Evolutionary conservation across 2,888 invertebrate species (phyloP).

Genomic region (Achlya flavicornis): DNA sequence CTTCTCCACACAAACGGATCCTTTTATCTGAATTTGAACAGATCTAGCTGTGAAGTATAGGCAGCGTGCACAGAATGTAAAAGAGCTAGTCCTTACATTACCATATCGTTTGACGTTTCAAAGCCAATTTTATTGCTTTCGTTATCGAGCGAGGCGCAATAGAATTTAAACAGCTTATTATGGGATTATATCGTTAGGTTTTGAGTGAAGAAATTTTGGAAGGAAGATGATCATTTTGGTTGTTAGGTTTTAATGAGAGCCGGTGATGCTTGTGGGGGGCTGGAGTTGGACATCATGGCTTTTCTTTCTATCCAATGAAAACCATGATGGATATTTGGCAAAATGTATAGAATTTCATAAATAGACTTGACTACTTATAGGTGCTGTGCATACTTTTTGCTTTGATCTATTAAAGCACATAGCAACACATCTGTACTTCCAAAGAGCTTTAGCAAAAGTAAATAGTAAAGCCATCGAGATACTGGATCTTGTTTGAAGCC

Average conservation of each 20-base stretch:
- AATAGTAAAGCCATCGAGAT: constrained; percentile 8
- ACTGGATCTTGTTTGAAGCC: constrained; percentile 30
- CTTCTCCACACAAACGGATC: constrained; percentile 41
- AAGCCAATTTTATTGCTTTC: constrained; percentile 78
- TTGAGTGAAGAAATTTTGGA: background rate
- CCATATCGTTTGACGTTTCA: constrained; percentile 78
- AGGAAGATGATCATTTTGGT: background rate
- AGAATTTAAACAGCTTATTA: constrained; percentile 75
- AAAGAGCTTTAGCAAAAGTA: constrained; percentile 10
- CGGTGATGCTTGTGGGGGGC: too few relatives aligned
- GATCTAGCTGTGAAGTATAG: constrained; percentile 78
- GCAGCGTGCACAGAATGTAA: constrained; percentile 69
- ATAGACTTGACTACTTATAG: too few relatives aligned
- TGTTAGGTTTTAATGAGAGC: too few relatives aligned
- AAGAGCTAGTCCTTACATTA: constrained; percentile 70
- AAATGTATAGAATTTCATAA: too few relatives aligned
- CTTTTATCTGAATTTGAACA: constrained; percentile 73
- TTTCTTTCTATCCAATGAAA: too few relatives aligned
- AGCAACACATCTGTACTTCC: background rate
- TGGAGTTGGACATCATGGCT: too few relatives aligned
- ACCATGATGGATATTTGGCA: too few relatives aligned
- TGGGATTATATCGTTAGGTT: constrained; percentile 35
- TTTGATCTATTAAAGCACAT: background rate
- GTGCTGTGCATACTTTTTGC: too few relatives aligned
- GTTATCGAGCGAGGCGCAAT: constrained; percentile 63